Evolutionary conservation across 2,113 vertebrate species (phyloP), one percentile per base, ranked within the genome.

Genomic region (Calypte anna): DNA sequence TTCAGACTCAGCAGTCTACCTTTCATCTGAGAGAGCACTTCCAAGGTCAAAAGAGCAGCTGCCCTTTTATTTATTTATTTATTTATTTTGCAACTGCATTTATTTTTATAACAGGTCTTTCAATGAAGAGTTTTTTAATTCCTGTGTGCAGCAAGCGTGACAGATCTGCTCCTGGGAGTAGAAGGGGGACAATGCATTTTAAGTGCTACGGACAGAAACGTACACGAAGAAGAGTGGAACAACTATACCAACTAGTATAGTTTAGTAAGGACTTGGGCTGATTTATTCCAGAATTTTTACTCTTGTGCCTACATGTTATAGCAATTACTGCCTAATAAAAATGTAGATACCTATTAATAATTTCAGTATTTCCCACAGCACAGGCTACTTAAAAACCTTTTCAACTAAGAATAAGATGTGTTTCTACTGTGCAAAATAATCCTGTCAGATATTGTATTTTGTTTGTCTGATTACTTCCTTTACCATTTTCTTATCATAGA

Each of bases 1-100:
- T 69, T 8, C 7, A 50, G 51, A 53, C 20, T 80, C 36, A 54
- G 10, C 24, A 69, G 24, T 14, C n/a, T 33, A 50, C 8, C 4
- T 88, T 17, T 33, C 14, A 46, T 1, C 27, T 9, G 7, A 70
- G 4, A 43, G 9, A 62, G 1, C 7, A 73, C 51, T 86, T 78
- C 22, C n/a, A 78, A 82, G 55, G 59, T 68, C n/a, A 86, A n/a
- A 89, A 85, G 40, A 62, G 6, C 7, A 72, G 30, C 2, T 59
- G 5, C 40, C 9, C 0, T 33, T 33, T 6, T 33, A 0, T 33
- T 38, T 40, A 40, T 12, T 12, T 31, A 27, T 11, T 33, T 64
- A 43, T 70, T 27, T 25, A 28, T 79, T 68, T 68, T 33, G 1
- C 18, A 76, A 6, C 5, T 80, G 0, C 7, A 53, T 81, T 80